A percentile compares a stretch with the other conserved stretches of the same genome.
Conservation (phyloP, 2,113 vertebrate species). For the Carassius gibelio region DNA sequence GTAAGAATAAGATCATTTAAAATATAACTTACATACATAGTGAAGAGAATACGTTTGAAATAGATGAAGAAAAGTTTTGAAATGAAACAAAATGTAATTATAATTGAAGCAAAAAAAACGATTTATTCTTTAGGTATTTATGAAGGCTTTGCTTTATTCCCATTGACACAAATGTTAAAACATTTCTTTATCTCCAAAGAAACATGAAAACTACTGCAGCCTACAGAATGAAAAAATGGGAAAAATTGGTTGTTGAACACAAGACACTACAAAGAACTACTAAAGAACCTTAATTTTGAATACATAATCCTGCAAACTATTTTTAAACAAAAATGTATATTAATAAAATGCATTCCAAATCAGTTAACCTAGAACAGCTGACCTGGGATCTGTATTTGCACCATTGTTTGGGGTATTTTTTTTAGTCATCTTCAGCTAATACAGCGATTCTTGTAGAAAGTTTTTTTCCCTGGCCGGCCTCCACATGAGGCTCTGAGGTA, state of each 20-base stretch:
- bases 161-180: too few relatives aligned
- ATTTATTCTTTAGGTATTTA: neutral
- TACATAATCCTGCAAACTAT: neutral
- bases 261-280: neutral
- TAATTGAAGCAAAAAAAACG: neutral
- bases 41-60: too few relatives aligned
- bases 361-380: neutral
- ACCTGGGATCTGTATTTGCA: neutral
- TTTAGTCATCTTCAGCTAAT: neutral
- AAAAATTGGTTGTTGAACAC: neutral
- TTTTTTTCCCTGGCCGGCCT: slow-evolving; percentile 25
- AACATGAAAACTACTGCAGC: neutral
- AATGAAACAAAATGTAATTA: too few relatives aligned
- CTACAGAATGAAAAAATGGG: neutral
- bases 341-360: slow-evolving; percentile 1
- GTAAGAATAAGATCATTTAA: too few relatives aligned
- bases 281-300: neutral
- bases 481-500: slow-evolving; percentile 25
- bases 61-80: too few relatives aligned
- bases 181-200: neutral
- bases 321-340: neutral
- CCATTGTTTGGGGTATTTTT: slow-evolving; percentile 1
- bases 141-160: too few relatives aligned
- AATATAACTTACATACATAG: too few relatives aligned
- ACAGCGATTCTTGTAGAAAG: neutral